Evolutionary conservation across 2,888 invertebrate species (phyloP).

Genomic region (Dynastes maya): DNA sequence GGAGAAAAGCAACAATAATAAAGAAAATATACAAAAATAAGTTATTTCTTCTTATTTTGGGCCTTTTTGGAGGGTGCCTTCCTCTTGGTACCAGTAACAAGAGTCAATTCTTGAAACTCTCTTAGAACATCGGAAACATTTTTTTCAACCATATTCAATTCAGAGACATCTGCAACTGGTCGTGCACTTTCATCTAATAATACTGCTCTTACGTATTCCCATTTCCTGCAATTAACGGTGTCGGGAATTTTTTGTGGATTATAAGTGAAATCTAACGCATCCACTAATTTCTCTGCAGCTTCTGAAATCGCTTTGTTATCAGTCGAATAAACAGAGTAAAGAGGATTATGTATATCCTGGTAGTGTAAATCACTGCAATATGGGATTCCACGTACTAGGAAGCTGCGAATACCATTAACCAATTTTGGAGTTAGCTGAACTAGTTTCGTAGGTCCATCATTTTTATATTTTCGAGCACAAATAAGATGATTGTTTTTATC

Average conservation of each 20-base stretch:
- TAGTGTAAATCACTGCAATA: conserved; percentile 41
- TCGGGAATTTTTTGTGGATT: conserved; percentile 44
- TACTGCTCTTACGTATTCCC: conserved; percentile 47
- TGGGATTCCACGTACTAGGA: conserved; percentile 46
- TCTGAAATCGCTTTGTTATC: conserved; percentile 11
- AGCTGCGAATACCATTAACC: conserved; percentile 49
- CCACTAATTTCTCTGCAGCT: conserved; percentile 45
- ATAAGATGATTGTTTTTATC: conserved; percentile 62
- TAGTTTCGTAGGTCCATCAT: conserved; percentile 55
- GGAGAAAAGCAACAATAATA: not conserved
- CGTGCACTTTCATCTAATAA: conserved; percentile 42
- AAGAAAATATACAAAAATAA: not conserved
- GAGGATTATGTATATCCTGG: conserved; percentile 39
- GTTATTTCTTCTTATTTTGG: not conserved
- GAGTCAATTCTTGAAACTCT: conserved; percentile 26
- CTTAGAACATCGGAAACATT: conserved; percentile 17
- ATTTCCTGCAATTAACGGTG: conserved; percentile 44
- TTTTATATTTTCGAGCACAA: conserved; percentile 59
- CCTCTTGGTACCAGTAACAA: conserved; percentile 29
- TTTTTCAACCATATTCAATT: conserved; percentile 30
- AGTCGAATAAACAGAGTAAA: not conserved
- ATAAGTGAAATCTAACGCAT: conserved; percentile 38
- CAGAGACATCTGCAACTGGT: conserved; percentile 28
- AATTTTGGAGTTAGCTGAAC: conserved; percentile 59
- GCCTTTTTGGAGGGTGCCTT: conserved; percentile 10